Evolutionary conservation across 2,113 vertebrate genomes (phyloP), one percentile per base, ranked within the genome.

Genomic region (Sardina pilchardus): DNA sequence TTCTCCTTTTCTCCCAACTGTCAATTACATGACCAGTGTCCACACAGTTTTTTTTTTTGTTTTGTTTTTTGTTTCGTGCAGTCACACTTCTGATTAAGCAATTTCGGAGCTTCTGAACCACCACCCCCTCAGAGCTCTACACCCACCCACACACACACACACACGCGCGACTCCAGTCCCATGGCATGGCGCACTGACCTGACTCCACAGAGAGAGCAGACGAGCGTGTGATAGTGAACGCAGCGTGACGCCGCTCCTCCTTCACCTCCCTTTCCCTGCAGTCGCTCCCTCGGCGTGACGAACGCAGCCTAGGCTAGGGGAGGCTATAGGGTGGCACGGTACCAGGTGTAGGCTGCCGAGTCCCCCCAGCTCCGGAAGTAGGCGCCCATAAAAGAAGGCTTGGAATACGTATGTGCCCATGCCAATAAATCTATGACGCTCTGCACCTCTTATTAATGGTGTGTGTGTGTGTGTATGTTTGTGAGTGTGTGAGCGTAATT

Each of bases 391-490:
- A 24, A 19, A 4, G 53, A 59, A 67, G 43, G 50, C 10, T 26
- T 81, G 85, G 85, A 78, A 26, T 82, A 39, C 42, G 83, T 86
- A 85, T 83, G 83, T 82, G 85, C 63, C 47, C 84, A 81, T 82
- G 50, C 82, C 83, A 50, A 47, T 80, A 86, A 82, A 83, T 83
- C 82, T 82, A 67, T 88, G 59, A 42, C 48, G 26, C 47, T 87
- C 59, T 84, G 85, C 48, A 81, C 67, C 21, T 48, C 78, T 59
- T 42, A 42, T 42, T 42, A 42, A 3, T 3, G 17, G 21, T 34
- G 56, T 48, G 56, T 53, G 63, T 56, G 43, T 44, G 63, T 86
- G 67, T 85, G 84, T 81, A 39, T 81, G 10, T 44, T 10, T 83
- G 47, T 80, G 82, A 42, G 63, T 17, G 10, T 83, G 36, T 71